phyloP scores from a whole-genome alignment of 1,140 invertebrate genomes.

The Macrostomum lignano region DNA sequence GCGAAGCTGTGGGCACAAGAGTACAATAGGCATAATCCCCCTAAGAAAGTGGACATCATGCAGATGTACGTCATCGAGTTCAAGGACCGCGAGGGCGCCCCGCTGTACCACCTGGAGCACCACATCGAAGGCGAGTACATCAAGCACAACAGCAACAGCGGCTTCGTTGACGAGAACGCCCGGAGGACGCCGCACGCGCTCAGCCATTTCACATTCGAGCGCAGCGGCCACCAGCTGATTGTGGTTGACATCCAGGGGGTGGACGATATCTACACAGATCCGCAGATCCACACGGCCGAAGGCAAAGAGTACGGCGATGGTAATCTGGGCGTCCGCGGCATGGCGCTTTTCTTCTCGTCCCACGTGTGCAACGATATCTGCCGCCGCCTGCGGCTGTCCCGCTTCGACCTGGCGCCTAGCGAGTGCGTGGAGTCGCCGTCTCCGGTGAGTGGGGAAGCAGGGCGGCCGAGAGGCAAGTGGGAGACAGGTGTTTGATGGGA shows the following conservation, averaged over 20 bases:
- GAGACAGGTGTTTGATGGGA: too few species aligned
- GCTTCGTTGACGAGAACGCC: slow-evolving; percentile 32
- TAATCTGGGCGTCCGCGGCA: slow-evolving; percentile 33
- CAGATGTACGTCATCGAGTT: slow-evolving; percentile 35
- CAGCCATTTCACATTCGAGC: slow-evolving; percentile 37
- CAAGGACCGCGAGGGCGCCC: slow-evolving; percentile 27
- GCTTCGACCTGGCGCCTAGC: slow-evolving; percentile 30
- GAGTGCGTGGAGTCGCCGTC: slow-evolving; percentile 20
- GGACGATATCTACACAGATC: slow-evolving; percentile 36
- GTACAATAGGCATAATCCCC: slow-evolving; percentile 34
- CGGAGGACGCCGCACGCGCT: slow-evolving; percentile 34
- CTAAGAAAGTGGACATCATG: slow-evolving; percentile 34
- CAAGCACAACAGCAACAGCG: slow-evolving; percentile 37
- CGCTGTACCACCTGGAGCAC: slow-evolving; percentile 34
- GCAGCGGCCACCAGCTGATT: slow-evolving; percentile 34
- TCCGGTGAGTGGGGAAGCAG: too few species aligned
- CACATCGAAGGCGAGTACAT: slow-evolving; percentile 36
- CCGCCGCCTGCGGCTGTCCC: slow-evolving; percentile 28
- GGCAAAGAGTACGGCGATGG: slow-evolving; percentile 33
- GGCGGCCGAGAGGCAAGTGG: too few species aligned
- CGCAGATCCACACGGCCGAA: slow-evolving; percentile 34
- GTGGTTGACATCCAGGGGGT: slow-evolving; percentile 37
- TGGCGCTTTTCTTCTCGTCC: slow-evolving; percentile 36
- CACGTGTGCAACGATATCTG: slow-evolving; percentile 35
- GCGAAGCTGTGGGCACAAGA: slow-evolving; percentile 37